Percentiles rank a stretch among this genome's conserved stretches.
Evolutionary conservation across 2,113 vertebrate species (phyloP).

Genomic region (Gallinago paraguaiae): DNA sequence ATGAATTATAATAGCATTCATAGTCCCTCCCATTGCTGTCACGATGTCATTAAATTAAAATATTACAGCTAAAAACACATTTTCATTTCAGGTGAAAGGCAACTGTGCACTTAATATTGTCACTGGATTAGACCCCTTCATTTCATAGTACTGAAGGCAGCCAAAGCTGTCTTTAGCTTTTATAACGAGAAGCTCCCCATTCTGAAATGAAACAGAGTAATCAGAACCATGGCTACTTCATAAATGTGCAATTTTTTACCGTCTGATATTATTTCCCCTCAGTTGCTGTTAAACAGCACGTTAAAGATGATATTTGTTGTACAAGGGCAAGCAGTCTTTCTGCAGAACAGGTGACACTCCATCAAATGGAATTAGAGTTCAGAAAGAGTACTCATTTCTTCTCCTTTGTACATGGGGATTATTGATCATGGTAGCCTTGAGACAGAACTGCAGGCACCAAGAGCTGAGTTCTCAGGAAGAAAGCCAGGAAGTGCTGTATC

Average conservation of each 20-base stretch:
- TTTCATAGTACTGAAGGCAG: neutral
- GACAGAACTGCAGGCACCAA: neutral
- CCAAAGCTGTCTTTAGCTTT: neutral
- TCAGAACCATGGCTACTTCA: neutral
- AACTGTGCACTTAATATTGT: neutral
- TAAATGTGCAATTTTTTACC: neutral
- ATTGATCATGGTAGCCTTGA: neutral
- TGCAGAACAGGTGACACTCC: neutral
- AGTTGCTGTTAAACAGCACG: neutral
- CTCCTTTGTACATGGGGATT: neutral
- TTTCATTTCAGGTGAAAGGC: neutral
- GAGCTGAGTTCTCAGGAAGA: neutral
- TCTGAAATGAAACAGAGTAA: neutral
- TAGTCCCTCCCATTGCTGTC: neutral
- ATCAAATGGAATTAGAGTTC: neutral
- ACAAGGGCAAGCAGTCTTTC: neutral
- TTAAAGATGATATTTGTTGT: neutral
- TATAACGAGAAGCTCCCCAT: neutral
- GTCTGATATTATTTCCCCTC: neutral
- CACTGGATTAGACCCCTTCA: neutral
- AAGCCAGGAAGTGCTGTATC: neutral
- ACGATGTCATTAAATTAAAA: neutral
- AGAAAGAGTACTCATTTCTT: neutral
- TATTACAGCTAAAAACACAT: neutral
- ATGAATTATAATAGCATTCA: neutral